phyloP scores from a whole-genome alignment of 2,113 vertebrate species.

The Rhinopomastus cyanomelas region DNA sequence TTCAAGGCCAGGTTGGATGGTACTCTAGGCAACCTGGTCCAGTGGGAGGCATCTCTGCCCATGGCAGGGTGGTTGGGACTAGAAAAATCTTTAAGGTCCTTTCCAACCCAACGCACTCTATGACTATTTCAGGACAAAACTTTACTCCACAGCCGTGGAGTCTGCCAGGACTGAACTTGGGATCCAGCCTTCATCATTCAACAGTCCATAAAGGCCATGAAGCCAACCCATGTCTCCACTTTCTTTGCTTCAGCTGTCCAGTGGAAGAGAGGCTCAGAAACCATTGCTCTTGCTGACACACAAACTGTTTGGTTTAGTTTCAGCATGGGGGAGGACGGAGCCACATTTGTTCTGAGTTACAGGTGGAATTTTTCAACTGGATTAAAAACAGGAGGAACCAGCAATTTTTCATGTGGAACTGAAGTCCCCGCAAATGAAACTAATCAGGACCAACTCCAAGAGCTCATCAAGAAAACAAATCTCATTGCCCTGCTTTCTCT shows the following conservation, averaged over 20 bases:
- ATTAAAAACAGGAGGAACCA: slow-evolving; percentile 3
- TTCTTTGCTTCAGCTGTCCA: not conserved
- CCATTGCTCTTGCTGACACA: not conserved
- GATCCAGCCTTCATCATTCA: not conserved
- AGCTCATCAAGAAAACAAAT: not conserved
- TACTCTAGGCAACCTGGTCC: no score
- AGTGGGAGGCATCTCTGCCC: no score
- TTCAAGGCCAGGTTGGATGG: no score
- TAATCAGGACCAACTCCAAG: slow-evolving; percentile 12
- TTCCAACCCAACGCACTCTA: no score
- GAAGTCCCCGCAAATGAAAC: not conserved
- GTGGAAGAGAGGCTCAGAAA: not conserved
- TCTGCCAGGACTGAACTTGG: not conserved
- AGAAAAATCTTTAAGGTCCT: no score
- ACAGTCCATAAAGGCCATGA: not conserved
- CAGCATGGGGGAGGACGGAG: not conserved
- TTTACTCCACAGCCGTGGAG: not conserved
- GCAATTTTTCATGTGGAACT: not conserved
- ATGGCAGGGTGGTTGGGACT: no score
- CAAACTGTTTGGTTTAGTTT: not conserved
- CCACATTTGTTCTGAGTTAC: not conserved
- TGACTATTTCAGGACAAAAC: not conserved
- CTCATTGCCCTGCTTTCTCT: not conserved
- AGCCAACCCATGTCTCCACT: not conserved
- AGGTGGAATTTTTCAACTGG: not conserved